Evolutionary conservation across 2,113 vertebrate species (phyloP), one percentile per base, ranked within the genome.

Genomic region (Poeciliopsis retropinna): DNA sequence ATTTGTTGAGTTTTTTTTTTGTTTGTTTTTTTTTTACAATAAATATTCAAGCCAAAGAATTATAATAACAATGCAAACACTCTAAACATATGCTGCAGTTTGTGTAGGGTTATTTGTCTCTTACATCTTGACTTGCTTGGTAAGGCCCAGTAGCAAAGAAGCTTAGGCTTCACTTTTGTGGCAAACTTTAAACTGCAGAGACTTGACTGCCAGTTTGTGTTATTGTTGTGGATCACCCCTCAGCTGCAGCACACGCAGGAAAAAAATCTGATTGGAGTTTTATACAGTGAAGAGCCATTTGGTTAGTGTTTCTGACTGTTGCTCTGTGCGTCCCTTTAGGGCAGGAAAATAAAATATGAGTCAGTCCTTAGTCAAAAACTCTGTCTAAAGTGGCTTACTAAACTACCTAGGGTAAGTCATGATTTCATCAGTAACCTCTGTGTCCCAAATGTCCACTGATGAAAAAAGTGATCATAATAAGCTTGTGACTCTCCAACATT

Each of bases 181-280:
- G 81, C 83, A 83, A 88, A 85, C 69, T 82, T 70, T 89, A 83
- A 88, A 88, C 73, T 79, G 79, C 93, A 85, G 86, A 84, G 91
- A 92, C 84, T 90, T 85, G 75, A 76, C 82, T 92, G 91, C 91
- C 91, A 92, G 74, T 64, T 87, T 81, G 77, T 68, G 82, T 93
- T 91, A 86, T 63, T 67, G 67, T 81, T 79, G 81, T 81, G 83
- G 70, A 83, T 79, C 73, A 88, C 54, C 78, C 85, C 86, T 70
- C 70, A 74, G 83, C 90, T 89, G 83, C 85, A 84, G 73, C 37
- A 39, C 75, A 78, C 73, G 64, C 64, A 62, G 80, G 78, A 83
- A 57, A 89, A 89, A 73, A 84, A 80, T 84, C 80, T 76, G 72
- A 89, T 75, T 73, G 71, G 74, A 73, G 74, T 80, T 92, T 86